Conservation (phyloP, 2,113 vertebrate genomes). For the Microcebus murinus region DNA sequence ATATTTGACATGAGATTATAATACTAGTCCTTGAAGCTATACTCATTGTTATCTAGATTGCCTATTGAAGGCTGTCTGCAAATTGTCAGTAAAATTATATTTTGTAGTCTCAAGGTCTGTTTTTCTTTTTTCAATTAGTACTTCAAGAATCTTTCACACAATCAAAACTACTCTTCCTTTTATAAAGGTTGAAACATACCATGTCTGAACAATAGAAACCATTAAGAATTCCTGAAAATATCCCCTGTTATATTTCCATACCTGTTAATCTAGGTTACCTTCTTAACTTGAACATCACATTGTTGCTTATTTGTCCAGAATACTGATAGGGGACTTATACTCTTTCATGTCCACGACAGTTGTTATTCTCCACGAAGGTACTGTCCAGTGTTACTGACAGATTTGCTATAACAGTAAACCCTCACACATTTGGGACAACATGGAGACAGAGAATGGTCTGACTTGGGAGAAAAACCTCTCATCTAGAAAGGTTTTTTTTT, state of each 20-base stretch:
- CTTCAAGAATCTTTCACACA: neutral
- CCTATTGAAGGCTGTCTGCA: neutral
- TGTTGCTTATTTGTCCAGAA: neutral
- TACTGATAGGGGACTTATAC: neutral
- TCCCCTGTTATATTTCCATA: neutral
- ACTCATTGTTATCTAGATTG: neutral
- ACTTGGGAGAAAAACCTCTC: neutral
- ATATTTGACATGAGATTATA: slow-evolving; percentile 1
- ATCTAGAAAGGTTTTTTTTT: neutral
- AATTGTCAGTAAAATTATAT: neutral
- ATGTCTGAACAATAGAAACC: neutral
- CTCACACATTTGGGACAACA: neutral
- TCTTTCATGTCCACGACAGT: neutral
- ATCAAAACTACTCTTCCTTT: neutral
- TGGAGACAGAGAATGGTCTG: neutral
- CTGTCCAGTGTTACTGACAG: neutral
- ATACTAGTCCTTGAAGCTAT: neutral
- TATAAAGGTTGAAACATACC: neutral
- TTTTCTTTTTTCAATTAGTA: neutral
- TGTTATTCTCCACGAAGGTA: neutral
- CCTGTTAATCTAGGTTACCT: neutral
- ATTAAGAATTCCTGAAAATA: neutral
- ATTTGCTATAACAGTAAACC: neutral
- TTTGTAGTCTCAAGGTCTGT: neutral
- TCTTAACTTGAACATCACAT: neutral